phyloP scores from a whole-genome alignment of 1,140 invertebrate species.

The Agrilus planipennis region DNA sequence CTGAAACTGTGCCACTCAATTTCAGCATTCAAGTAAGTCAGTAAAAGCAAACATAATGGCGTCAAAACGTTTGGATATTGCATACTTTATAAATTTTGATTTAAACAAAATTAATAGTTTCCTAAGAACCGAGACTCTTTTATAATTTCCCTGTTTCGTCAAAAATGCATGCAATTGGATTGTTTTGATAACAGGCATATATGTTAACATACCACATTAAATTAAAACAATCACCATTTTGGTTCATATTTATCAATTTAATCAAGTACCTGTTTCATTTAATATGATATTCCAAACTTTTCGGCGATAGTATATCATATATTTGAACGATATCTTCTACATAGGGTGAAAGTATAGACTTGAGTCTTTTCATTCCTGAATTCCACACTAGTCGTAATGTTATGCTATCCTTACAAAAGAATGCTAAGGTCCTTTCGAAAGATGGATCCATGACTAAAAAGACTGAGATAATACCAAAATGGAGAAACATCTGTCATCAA shows the following conservation, averaged over 20 bases:
- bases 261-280: no score
- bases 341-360: constrained; percentile 81
- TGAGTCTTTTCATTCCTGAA: constrained; percentile 81
- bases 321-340: constrained; percentile 10
- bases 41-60: no score
- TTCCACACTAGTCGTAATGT: constrained; percentile 77
- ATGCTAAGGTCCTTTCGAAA: constrained; percentile 71
- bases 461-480: constrained; percentile 54
- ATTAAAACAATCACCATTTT: no score
- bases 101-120: constrained; percentile 4
- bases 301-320: no score
- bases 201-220: no score
- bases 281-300: no score
- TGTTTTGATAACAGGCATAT: no score
- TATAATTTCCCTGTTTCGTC: no score
- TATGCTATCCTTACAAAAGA: constrained; percentile 74
- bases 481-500: constrained; percentile 75
- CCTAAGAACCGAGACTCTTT: no score
- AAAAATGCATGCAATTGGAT: no score
- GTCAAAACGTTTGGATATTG: constrained; percentile 2
- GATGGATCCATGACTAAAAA: constrained; percentile 51
- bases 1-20: constrained; percentile 71
- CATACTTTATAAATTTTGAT: not conserved
- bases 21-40: constrained; percentile 75
- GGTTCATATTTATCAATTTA: no score